These are phyloP conservation scores for Bradypodion ventrale DNA, from an alignment of 2,797 vertebrate species.

Conservation along the genomic window DNA sequence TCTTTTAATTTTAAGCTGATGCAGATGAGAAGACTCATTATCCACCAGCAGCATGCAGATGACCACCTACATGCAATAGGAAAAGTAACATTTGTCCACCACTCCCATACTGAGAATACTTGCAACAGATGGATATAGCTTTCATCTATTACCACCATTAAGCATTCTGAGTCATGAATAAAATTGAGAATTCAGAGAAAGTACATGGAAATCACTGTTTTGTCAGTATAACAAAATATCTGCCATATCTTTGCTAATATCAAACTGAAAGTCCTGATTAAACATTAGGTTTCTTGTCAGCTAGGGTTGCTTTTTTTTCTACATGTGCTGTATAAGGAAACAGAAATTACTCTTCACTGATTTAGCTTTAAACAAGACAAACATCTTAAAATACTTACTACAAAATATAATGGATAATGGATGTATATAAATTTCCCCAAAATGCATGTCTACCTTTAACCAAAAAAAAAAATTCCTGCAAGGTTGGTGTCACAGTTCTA, in stretches of 20 bases:
- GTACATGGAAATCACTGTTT: neutral
- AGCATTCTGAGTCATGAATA: neutral
- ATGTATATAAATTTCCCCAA: neutral
- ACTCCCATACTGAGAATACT: neutral
- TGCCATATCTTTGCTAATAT: constrained; percentile 10
- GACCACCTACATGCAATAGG: no score
- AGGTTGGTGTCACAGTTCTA: neutral
- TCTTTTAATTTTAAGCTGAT: no score
- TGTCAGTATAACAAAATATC: neutral
- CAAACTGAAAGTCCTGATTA: constrained; percentile 7
- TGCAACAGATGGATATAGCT: neutral
- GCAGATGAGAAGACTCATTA: neutral
- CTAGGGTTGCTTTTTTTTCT: constrained; percentile 13
- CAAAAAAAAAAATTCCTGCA: constrained; percentile 2
- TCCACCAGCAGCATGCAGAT: no score
- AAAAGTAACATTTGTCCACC: no score
- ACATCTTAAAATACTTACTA: constrained; percentile 28
- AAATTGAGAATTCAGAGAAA: neutral
- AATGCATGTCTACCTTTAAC: neutral
- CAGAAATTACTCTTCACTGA: constrained; percentile 24
- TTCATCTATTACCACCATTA: neutral
- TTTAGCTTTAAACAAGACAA: constrained; percentile 19
- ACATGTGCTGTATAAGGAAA: neutral
- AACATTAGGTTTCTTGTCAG: constrained; percentile 18
- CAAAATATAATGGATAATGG: constrained; percentile 20